Evolutionary conservation across 1,140 invertebrate genomes (phyloP).

Genomic region (Branchinecta lynchi): DNA sequence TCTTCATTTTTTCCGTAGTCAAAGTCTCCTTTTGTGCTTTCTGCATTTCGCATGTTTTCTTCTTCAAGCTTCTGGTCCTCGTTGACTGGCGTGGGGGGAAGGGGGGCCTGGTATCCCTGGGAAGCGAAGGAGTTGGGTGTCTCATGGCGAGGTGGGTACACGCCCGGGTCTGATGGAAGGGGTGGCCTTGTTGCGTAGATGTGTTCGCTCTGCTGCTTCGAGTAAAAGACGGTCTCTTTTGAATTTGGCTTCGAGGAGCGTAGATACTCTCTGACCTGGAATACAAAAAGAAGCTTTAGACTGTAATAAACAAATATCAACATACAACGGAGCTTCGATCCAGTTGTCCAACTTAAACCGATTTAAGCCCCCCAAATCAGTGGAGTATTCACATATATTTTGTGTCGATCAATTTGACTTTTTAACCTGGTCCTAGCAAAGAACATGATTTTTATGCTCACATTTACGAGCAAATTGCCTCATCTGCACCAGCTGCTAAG

Average conservation of each 20-base stretch:
- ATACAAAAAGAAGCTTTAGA: not conserved
- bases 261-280: not conserved
- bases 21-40: not conserved
- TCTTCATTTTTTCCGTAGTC: not conserved
- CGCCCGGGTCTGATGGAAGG: not conserved
- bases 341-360: too few relatives aligned
- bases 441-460: too few relatives aligned
- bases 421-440: too few relatives aligned
- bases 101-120: not conserved
- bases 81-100: not conserved
- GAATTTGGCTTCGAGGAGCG: not conserved
- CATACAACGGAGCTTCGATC: too few relatives aligned
- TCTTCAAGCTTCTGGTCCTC: constrained; percentile 2
- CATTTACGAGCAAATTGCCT: too few relatives aligned
- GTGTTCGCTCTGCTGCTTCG: not conserved
- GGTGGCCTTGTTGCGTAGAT: not conserved
- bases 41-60: not conserved
- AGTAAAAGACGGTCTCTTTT: not conserved
- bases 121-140: not conserved
- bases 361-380: too few relatives aligned
- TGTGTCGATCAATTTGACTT: too few relatives aligned
- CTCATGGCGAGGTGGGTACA: not conserved
- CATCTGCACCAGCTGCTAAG: too few relatives aligned
- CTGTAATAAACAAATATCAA: too few relatives aligned
- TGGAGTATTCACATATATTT: too few relatives aligned